Base-by-base conservation (phyloP, 2,797 vertebrate species). In the Amblyopsis hoosieri region DNA sequence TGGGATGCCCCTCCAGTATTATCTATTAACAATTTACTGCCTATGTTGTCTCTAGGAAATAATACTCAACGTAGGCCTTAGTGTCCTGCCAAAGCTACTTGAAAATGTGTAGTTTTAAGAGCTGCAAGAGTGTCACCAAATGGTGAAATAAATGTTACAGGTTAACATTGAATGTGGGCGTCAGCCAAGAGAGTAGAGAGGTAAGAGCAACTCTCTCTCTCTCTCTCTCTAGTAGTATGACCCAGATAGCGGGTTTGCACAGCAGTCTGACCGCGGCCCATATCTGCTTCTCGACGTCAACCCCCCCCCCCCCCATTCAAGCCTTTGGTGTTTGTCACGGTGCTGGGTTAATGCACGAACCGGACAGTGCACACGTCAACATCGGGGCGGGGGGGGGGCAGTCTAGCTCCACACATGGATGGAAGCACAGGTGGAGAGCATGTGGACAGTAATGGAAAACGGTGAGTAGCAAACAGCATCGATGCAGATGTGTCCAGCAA, bases 211-310 rank as follows among this genome's bases (percentile, higher is more conserved):
- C 47, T 3, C 47, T 42, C 54, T 72, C 66, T 1, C 46, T 42
- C 54, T 71, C 66, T 84, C 75, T 77, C 71, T 67, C 66, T 73
- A 67, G 71, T 55, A 29, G 88, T 88, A 9, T 91, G 90, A 91
- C 92, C 91, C 85, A 90, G 78, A 90, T 92, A 82, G 72, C 80
- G 67, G 71, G 67, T 86, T 80, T 83, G 80, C 74, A 68, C 81
- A 74, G 75, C 77, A 77, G 79, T 78, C 66, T 72, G 61, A 80
- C 84, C 80, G 76, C 33, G 52, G 76, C 64, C 60, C 72, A 70
- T 75, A 74, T 79, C 79, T 72, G 45, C 78, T 72, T 79, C 75
- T 73, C 81, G 74, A 13, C 48, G n/a, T 17, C 23, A 29, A 29
- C 3, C 23, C 23, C 23, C 3, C 74, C 69, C 83, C 86, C 84